phyloP scores from a whole-genome alignment of 2,888 invertebrate genomes.

The Neoascia interrupta region DNA sequence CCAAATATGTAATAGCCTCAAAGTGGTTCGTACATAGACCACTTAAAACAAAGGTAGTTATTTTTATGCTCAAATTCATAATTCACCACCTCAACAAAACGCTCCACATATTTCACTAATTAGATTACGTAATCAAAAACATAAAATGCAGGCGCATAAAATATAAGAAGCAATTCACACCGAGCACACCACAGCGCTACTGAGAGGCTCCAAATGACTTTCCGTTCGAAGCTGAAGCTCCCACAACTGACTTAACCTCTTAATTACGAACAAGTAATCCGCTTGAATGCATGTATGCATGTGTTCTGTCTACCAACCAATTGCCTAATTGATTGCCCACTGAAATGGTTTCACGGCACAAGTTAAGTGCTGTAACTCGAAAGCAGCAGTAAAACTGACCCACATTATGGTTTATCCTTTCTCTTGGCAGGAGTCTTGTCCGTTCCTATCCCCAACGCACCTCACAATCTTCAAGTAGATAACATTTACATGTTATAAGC shows the following conservation, averaged over 20 bases:
- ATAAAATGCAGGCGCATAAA: background rate
- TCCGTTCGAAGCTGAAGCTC: slow-evolving; percentile 18
- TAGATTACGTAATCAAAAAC: slow-evolving; percentile 22
- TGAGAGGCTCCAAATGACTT: slow-evolving; percentile 27
- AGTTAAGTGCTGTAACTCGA: slow-evolving; percentile 31
- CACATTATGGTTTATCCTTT: slow-evolving; percentile 37
- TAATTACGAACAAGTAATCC: slow-evolving; percentile 38
- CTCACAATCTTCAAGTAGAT: too few relatives aligned
- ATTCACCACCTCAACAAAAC: too few relatives aligned
- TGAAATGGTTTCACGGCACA: slow-evolving; percentile 21
- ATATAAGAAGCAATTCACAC: slow-evolving; percentile 34
- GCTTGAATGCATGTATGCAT: slow-evolving; percentile 45
- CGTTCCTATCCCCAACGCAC: too few relatives aligned
- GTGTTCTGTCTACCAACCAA: slow-evolving; percentile 41
- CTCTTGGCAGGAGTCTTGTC: slow-evolving; percentile 8
- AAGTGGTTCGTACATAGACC: too few relatives aligned
- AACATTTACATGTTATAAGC: too few relatives aligned
- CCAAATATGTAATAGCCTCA: too few relatives aligned
- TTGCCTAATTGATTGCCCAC: slow-evolving; percentile 53
- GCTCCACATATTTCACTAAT: too few relatives aligned
- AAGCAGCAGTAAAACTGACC: slow-evolving; percentile 29
- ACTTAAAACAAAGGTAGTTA: too few relatives aligned
- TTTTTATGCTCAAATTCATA: too few relatives aligned
- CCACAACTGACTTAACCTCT: slow-evolving; percentile 57
- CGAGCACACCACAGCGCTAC: slow-evolving; percentile 35